These are phyloP conservation scores for Dasypogon diadema DNA, from an alignment of 2,888 invertebrate species.

Conservation along the genomic window DNA sequence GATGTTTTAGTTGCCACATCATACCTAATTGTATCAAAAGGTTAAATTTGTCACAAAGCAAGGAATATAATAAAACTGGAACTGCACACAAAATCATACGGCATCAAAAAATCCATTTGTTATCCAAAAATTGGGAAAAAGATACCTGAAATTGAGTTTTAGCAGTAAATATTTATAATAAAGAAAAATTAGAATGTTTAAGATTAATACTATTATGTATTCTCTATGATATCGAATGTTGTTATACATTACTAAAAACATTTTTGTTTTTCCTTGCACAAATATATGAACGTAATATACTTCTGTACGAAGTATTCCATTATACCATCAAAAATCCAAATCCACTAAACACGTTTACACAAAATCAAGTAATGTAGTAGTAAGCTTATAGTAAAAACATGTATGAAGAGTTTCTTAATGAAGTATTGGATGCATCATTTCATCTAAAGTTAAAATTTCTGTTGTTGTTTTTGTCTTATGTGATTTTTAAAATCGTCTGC, in stretches of 20 bases:
- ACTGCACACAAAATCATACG: neutral
- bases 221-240: constrained; percentile 19
- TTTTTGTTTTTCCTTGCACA: neutral
- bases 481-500: constrained; percentile 66
- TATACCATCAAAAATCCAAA: constrained; percentile 11
- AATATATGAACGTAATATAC: constrained; percentile 9
- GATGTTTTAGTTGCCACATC: no score
- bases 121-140: constrained; percentile 4
- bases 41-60: no score
- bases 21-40: no score
- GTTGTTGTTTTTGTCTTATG: neutral
- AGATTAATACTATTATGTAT: constrained; percentile 32
- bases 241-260: constrained; percentile 35
- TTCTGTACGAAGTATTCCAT: neutral
- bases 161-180: constrained; percentile 7
- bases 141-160: constrained; percentile 31
- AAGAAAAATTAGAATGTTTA: constrained; percentile 1
- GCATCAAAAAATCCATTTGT: neutral
- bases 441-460: constrained; percentile 16
- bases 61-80: no score
- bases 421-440: constrained; percentile 12
- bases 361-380: constrained; percentile 24
- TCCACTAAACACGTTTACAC: constrained; percentile 45
- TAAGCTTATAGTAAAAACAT: constrained; percentile 25
- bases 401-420: constrained; percentile 6